Base-by-base conservation (phyloP, 2,888 invertebrate genomes). In the Amphipyra berbera region DNA sequence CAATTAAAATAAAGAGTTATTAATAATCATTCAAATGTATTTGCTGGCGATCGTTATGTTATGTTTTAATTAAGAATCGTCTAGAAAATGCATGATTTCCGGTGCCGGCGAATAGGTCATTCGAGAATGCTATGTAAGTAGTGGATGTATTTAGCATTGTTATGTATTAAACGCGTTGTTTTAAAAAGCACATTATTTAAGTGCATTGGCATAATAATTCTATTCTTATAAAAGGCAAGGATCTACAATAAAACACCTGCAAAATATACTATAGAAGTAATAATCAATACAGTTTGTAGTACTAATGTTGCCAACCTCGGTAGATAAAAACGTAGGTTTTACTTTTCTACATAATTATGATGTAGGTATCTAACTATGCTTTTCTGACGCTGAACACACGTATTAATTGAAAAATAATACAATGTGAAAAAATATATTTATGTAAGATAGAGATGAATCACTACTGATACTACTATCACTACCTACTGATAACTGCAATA, bases 161-260 rank as follows among this genome's bases (percentile, higher is more conserved):
- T 10, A 41, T 6, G 0, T 0, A 38, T 4, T 1, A 30, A 38
- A 4, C 0, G 14, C 14, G 27, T 30, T 5, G 33, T 1, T 38
- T 33, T 7, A 40, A 50, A 62, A 38, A 6, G 9, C 27, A 30
- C 15, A 37, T 49, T 10, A 44, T 33, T 46, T 50, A 50, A 13
- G 35, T 58, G 44, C 37, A 45, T 61, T 30, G 0, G 7, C 40
- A 14, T 37, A 21, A 14, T 37, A 21, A 33, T 50, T 30, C 8
- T 41, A 10, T 53, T 38, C 52, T 60, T 48, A 9, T 48, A 50
- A 53, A 72, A 49, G 47, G 54, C 65, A 58, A 33, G 15, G 9
- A 49, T 72, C 37, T 60, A 71, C 60, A 58, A 49, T 57, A 72
- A 55, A 76, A 76, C 61, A 62, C 61, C 52, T 59, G 52, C 66